Evolutionary conservation across 2,888 invertebrate genomes (phyloP).

Genomic region (Lithosia quadra): DNA sequence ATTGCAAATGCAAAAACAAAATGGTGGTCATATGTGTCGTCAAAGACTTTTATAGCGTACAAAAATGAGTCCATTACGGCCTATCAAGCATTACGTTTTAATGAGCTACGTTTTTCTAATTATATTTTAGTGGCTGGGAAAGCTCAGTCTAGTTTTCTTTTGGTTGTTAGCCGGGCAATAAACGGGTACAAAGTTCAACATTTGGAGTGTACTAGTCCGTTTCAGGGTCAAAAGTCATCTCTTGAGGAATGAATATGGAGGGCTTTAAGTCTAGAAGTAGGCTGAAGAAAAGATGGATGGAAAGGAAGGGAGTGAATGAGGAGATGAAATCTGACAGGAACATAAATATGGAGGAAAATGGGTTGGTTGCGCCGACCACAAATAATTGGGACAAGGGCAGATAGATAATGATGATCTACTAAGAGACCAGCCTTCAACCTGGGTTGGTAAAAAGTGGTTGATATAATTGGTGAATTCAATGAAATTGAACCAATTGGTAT

Average conservation of each 20-base stretch:
- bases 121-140: slow-evolving; percentile 46
- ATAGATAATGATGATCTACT: no score
- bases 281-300: neutral
- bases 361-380: no score
- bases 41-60: slow-evolving; percentile 67
- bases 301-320: no score
- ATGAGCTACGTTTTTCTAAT: slow-evolving; percentile 48
- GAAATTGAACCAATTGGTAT: no score
- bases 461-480: no score
- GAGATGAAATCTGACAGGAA: no score
- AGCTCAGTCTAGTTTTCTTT: slow-evolving; percentile 31
- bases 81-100: slow-evolving; percentile 69
- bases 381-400: no score
- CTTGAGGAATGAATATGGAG: no score
- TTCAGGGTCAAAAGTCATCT: neutral
- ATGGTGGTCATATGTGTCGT: slow-evolving; percentile 33
- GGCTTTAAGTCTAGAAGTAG: no score
- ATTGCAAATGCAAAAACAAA: slow-evolving; percentile 17
- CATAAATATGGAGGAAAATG: no score
- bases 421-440: no score
- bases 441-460: no score
- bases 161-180: neutral
- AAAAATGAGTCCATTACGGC: slow-evolving; percentile 63
- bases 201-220: neutral
- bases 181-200: neutral